Base-by-base conservation (phyloP, 2,888 invertebrate species). In the Digitonthophagus gazella region DNA sequence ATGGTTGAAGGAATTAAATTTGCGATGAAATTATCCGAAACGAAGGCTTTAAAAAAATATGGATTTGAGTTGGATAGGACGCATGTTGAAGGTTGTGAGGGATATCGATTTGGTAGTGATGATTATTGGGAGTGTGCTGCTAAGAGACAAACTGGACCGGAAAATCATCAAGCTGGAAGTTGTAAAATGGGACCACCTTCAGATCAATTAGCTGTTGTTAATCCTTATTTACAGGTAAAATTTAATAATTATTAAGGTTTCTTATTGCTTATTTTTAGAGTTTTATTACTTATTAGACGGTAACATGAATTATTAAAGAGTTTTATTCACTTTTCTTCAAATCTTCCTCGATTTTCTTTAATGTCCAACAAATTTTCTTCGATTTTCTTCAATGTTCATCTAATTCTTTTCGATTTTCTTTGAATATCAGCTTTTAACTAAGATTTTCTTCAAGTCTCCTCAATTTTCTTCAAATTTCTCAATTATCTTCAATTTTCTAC, bases 1-100 rank as follows among this genome's bases (percentile, higher is more conserved):
- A 83, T 95, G 22, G 87, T 95, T 5, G 95, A 95, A 78, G 95
- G 95, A 65, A 92, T 95, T 74, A 93, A 93, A 79, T 90, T 95
- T 78, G 88, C 90, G 4, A 85, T 94, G 65, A 85, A 85, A 67
- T 81, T 95, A 2, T 86, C 93, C 0, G 88, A 93, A 78, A 93
- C 92, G 0, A 86, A 88, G 71, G 83, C 83, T n/a, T 78, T 87
- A 22, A 83, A 82, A 74, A 85, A 87, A 67, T 94, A 91, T 76
- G 93, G 93, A 0, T 90, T 95, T 80, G 84, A 89, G 66, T 78
- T 94, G 74, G 93, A 93, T 82, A 87, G 85, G 74, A 93, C 91
- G 0, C 90, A 90, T 0, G 91, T 89, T 0, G 83, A 84, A 71
- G 93, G 93, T 2, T 95, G 95, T 80, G 92, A 93, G 80, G 86